Evolutionary conservation across 1,140 invertebrate genomes (phyloP), one percentile per base, ranked within the genome.

Genomic region (Leptinotarsa texana): DNA sequence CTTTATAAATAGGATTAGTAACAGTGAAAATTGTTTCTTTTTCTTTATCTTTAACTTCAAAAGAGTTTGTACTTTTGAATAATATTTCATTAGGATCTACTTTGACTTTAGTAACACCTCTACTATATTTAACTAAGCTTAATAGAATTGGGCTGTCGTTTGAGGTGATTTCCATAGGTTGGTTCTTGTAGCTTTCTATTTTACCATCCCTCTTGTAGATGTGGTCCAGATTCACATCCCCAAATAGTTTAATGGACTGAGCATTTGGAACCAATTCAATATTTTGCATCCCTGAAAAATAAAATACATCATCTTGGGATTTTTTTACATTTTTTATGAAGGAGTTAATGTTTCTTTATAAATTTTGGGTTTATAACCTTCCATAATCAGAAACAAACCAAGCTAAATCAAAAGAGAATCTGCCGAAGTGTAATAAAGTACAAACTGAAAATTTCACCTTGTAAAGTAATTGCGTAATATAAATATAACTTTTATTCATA

Each of bases 241-340:
- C 94, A 75, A 92, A 93, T 82, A 97, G 94, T 84, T 96, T 96
- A 0, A 95, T 87, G 0, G 93, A 85, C 77, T 90, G 89, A 73
- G 92, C 89, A 67, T 93, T 90, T 0, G 93, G 91, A 48, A 96
- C 89, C 73, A 96, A 88, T 85, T 98, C 95, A 79, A 97, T 89
- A 73, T 92, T 93, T 82, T 95, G 91, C 89, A 98, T 93, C 61
- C 94, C 71, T 73, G 18, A 47, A 69, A 69, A 67, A 67, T 67
- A 11, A 24, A 1, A 22, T 17, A 17, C 15, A 67, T 67, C 17
- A 18, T 67, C 65, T 33, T 17, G 61, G 21, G 0, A 62, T 62
- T 13, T 62, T n/a, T 62, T 62, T 8, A 8, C 33, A 33, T 33
- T 33, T 33, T 33, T 33, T 33, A 2, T 33, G 33, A 8, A 33